phyloP scores from a whole-genome alignment of 2,797 vertebrate species.

The Melanotaenia parkinsoni region DNA sequence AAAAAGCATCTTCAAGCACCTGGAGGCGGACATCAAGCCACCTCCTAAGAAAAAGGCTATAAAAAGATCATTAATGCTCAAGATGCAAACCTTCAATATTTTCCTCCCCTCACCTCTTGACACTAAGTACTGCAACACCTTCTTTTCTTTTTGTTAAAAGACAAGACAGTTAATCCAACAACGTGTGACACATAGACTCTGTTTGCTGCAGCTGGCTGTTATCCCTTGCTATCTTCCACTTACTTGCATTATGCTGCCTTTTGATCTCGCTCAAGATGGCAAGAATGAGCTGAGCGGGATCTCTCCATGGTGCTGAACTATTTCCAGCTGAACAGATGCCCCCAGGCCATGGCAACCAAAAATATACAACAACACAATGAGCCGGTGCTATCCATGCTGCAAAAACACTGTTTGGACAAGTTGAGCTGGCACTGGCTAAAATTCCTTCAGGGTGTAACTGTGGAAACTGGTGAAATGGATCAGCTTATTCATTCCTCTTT shows the following conservation, averaged over 20 bases:
- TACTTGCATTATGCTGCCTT: slow-evolving; percentile 63
- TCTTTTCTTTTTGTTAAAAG: slow-evolving; percentile 11
- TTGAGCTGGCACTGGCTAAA: slow-evolving; percentile 9
- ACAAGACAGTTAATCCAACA: slow-evolving; percentile 18
- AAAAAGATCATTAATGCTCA: slow-evolving; percentile 24
- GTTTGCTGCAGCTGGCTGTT: slow-evolving; percentile 49
- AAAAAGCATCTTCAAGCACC: slow-evolving; percentile 7
- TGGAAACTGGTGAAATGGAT: slow-evolving; percentile 12
- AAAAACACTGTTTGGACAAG: slow-evolving; percentile 10
- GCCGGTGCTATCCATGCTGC: slow-evolving; percentile 14
- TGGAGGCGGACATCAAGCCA: slow-evolving; percentile 20
- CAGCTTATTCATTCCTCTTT: not conserved
- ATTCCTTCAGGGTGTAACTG: slow-evolving; percentile 1
- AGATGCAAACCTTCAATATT: slow-evolving; percentile 12
- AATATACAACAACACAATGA: slow-evolving; percentile 45
- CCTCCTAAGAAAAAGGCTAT: slow-evolving; percentile 5
- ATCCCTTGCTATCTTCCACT: slow-evolving; percentile 57
- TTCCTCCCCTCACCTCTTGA: not conserved
- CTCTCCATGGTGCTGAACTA: slow-evolving; percentile 76
- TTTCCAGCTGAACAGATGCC: slow-evolving; percentile 69
- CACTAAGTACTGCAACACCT: slow-evolving; percentile 13
- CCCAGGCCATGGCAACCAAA: slow-evolving; percentile 59
- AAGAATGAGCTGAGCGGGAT: slow-evolving; percentile 60
- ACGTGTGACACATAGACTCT: slow-evolving; percentile 37
- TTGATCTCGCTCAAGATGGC: slow-evolving; percentile 66